Evolutionary conservation across 1,140 invertebrate genomes (phyloP), one percentile per base, ranked within the genome.

Genomic region (Meloidogyne floridensis): DNA sequence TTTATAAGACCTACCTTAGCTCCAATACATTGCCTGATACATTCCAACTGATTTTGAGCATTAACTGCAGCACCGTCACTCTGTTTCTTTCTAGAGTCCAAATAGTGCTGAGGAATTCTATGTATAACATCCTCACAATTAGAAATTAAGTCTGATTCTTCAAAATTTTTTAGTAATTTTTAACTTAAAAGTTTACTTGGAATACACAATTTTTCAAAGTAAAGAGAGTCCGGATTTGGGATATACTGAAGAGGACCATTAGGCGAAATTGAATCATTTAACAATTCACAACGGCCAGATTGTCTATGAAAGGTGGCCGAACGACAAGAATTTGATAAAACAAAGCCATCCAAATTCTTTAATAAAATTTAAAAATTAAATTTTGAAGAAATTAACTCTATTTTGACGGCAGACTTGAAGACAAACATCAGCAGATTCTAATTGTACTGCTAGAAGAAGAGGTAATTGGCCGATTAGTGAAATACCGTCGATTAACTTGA

Each of bases 131-230:
- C 84, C n/a, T 85, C 83, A 80, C 84, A 85, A 47, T 76, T 82
- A 3, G 56, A 6, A 43, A 82, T 70, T 13, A 85, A 51, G 15
- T 85, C 84, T 15, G 47, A 43, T 42, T 75, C n/a, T n/a, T n/a
- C n/a, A n/a, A n/a, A n/a, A n/a, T n/a, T n/a, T n/a, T n/a, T n/a
- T n/a, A n/a, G n/a, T n/a, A n/a, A n/a, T n/a, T n/a, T n/a, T n/a
- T n/a, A n/a, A n/a, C n/a, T n/a, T n/a, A n/a, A n/a, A n/a, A n/a
- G n/a, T 18, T 70, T 42, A 85, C 84, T 59, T 47, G 82, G 69
- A 74, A 85, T 87, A 75, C 84, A 85, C 59, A 87, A 70, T 75
- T 85, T 85, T 65, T 85, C 84, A 75, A 85, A 85, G 53, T 85
- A 85, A 32, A 85, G 54, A 72, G 80, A 84, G 56, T 87, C 76